phyloP scores from a whole-genome alignment of 1,140 invertebrate genomes.

The Neocloeon triangulifer region DNA sequence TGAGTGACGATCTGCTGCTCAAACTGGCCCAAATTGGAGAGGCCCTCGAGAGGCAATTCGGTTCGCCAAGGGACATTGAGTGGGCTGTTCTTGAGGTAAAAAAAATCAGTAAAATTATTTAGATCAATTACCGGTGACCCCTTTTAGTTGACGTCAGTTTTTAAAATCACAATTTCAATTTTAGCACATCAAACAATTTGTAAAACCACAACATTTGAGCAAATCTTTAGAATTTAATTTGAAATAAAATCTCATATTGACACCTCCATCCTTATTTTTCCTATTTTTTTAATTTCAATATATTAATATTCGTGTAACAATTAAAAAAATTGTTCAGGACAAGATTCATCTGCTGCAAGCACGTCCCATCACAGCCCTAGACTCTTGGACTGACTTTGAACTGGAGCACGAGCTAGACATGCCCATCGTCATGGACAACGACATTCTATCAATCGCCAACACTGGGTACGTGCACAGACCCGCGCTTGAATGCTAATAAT shows the following conservation, averaged over 20 bases:
- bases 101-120: not conserved
- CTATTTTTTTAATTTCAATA: too few relatives aligned
- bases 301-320: too few relatives aligned
- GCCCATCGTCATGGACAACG: constrained; percentile 20
- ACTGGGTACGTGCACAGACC: constrained; percentile 15
- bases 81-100: constrained; percentile 34
- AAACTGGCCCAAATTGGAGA: constrained; percentile 21
- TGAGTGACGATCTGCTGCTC: constrained; percentile 9
- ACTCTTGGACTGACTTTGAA: constrained; percentile 46
- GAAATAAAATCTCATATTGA: too few relatives aligned
- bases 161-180: too few relatives aligned
- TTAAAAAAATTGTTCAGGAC: too few relatives aligned
- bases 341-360: constrained; percentile 42
- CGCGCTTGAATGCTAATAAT: not conserved
- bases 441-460: constrained; percentile 21
- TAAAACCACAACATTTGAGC: too few relatives aligned
- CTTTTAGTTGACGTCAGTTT: too few relatives aligned
- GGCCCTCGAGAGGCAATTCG: constrained; percentile 35
- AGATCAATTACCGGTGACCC: too few relatives aligned
- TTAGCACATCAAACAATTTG: too few relatives aligned
- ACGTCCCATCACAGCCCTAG: constrained; percentile 42
- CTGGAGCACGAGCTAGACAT: constrained; percentile 45
- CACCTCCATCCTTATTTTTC: too few relatives aligned
- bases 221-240: too few relatives aligned
- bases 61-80: constrained; percentile 47